Conservation (phyloP, 1,140 invertebrate genomes). For the Sycophila sp. region DNA sequence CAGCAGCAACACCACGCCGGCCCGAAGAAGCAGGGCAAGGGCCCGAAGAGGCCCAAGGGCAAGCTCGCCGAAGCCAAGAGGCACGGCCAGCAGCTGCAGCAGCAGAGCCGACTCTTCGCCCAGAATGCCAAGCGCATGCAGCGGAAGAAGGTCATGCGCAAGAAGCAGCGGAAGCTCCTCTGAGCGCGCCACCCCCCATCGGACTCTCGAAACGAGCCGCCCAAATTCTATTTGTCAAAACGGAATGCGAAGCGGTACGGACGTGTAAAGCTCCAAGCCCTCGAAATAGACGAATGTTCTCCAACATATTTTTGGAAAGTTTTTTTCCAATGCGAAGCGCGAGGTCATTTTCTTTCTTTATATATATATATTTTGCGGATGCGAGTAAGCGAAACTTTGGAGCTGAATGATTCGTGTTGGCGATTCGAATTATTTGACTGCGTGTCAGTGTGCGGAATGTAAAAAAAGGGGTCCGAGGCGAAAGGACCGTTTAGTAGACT, state of each 20-base stretch:
- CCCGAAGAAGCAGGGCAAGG: constrained; percentile 19
- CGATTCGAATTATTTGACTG: constrained; percentile 1
- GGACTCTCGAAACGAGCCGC: too few relatives aligned
- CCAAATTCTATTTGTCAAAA: too few relatives aligned
- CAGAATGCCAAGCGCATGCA: constrained; percentile 36
- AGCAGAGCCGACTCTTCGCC: constrained; percentile 35
- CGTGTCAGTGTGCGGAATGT: background rate
- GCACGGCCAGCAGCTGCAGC: constrained; percentile 24
- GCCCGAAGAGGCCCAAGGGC: constrained; percentile 21
- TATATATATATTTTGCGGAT: too few relatives aligned
- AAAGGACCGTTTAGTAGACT: constrained; percentile 41
- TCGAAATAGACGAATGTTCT: too few relatives aligned
- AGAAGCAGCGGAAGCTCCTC: constrained; percentile 35
- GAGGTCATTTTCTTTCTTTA: too few relatives aligned
- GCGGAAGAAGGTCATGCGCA: constrained; percentile 40
- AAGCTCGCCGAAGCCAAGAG: constrained; percentile 31
- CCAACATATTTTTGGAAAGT: too few relatives aligned
- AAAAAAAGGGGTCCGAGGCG: too few relatives aligned
- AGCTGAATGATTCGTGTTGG: too few relatives aligned
- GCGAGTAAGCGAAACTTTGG: too few relatives aligned
- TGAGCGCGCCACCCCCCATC: background rate
- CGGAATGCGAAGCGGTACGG: too few relatives aligned
- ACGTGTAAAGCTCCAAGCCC: too few relatives aligned
- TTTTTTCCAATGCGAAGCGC: too few relatives aligned
- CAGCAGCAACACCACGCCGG: constrained; percentile 39